These are phyloP conservation scores for Acrocephalus kingi DNA, from an alignment of 2,113 vertebrate species.

Conservation along the genomic window DNA sequence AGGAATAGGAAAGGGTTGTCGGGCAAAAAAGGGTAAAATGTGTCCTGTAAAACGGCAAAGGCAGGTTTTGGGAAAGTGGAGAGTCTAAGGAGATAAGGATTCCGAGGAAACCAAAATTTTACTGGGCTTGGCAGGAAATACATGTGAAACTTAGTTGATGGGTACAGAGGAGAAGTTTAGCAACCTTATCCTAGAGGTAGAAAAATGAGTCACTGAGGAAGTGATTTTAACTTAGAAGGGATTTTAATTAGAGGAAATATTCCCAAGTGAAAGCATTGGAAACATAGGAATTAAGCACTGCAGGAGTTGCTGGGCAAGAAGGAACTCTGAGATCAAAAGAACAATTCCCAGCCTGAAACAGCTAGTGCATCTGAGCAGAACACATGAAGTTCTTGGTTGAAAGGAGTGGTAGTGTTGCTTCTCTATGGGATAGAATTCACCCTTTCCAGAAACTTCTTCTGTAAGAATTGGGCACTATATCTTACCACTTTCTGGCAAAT, in stretches of 20 bases:
- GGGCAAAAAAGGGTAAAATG: not conserved
- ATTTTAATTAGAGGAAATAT: not conserved
- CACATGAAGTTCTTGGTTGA: fast-evolving
- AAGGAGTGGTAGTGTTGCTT: not conserved
- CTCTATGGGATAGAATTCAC: not conserved
- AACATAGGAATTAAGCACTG: not conserved
- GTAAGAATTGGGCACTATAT: not conserved
- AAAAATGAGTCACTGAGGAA: not conserved
- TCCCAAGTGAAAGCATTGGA: not conserved
- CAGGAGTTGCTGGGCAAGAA: not conserved
- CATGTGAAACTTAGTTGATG: not conserved
- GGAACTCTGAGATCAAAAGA: not conserved
- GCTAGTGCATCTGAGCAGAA: not conserved
- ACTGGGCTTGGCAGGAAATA: not conserved
- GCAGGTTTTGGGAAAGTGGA: not conserved
- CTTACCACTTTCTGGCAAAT: not conserved
- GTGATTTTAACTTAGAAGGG: not conserved
- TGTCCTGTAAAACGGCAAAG: not conserved
- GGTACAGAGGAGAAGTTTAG: not conserved
- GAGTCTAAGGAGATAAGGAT: not conserved
- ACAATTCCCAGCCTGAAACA: not conserved
- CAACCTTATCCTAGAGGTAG: not conserved
- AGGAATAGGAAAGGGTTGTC: not conserved
- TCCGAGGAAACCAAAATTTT: not conserved
- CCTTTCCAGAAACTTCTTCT: not conserved